Evolutionary conservation across 2,888 invertebrate species (phyloP), one percentile per base, ranked within the genome.

Genomic region (Marasmarcha lunaedactyla): DNA sequence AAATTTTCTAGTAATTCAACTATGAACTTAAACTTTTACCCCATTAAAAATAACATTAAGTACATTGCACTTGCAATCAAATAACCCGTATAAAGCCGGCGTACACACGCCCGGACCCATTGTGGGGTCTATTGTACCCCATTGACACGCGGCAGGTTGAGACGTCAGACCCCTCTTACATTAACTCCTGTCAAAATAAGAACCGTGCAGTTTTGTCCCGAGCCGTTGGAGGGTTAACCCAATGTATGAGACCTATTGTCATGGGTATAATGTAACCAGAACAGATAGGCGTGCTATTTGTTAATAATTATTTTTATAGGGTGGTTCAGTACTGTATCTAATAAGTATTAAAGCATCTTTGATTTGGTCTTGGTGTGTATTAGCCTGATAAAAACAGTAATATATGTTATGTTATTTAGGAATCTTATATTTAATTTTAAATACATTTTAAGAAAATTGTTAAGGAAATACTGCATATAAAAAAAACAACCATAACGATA

Each of bases 171-270:
- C 64, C 64, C 58, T 40, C 40, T 42, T 47, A 46, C 57, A 71
- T 78, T 79, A 74, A 77, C 79, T 79, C 68, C 77, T 81, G 79
- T 81, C 79, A 81, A 63, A 79, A 79, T 61, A 76, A 52, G 56
- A 57, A 50, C 49, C 55, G 54, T 54, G 55, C 52, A 49, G 57
- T 55, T 62, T 68, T 73, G 73, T 73, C 63, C 61, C 50, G 48
- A 35, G 61, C 61, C 62, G 70, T 58, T 51, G 71, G 57, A 59
- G 63, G 63, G 68, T 52, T 51, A 47, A 42, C 43, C 36, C 37
- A 20, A 9, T 25, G 11, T 30, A 30, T 30, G 30, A 30, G 3
- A 30, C n/a, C 30, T 30, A 30, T 30, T 30, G 34, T 41, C 33
- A 37, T 27, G 14, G 12, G 37, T 43, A 47, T 50, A 55, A 51